Percentiles rank a stretch among this genome's conserved stretches.
These are phyloP conservation scores for Gila robusta DNA, from an alignment of 2,797 vertebrate species.

Conservation along the genomic window DNA sequence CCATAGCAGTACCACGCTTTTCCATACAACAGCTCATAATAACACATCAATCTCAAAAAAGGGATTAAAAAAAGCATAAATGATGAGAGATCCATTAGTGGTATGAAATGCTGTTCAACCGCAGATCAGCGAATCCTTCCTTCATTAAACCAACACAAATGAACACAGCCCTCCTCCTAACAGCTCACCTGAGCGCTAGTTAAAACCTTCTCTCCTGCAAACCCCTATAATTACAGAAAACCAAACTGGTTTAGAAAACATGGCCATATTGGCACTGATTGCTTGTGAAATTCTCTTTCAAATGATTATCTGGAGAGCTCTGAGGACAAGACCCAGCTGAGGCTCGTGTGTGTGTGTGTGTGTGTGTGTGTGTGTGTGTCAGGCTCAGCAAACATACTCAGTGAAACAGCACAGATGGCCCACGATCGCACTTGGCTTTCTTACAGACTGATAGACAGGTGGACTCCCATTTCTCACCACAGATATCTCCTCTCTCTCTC, in stretches of 20 bases:
- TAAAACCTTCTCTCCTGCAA: slow-evolving; percentile 23
- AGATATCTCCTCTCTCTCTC: slow-evolving; percentile 14
- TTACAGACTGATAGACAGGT: slow-evolving; percentile 43
- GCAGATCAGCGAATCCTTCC: slow-evolving; percentile 10
- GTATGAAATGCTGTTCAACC: neutral
- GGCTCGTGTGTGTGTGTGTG: neutral
- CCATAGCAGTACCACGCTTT: neutral
- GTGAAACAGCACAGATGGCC: slow-evolving; percentile 47
- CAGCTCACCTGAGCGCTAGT: slow-evolving; percentile 10
- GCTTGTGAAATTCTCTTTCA: neutral
- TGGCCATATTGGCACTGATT: neutral
- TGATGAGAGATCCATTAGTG: neutral
- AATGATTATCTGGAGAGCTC: slow-evolving; percentile 32
- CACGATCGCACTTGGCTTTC: slow-evolving; percentile 22
- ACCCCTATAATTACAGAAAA: neutral
- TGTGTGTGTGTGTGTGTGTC: slow-evolving; percentile 16
- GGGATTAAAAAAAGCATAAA: too few species aligned
- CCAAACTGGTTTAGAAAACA: neutral
- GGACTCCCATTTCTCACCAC: slow-evolving; percentile 21
- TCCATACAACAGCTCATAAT: neutral
- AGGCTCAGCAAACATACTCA: slow-evolving; percentile 12
- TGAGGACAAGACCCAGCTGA: neutral
- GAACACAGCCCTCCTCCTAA: slow-evolving; percentile 23
- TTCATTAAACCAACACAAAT: slow-evolving; percentile 44
- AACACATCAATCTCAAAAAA: neutral